Evolutionary conservation across 2,113 vertebrate genomes (phyloP).

Genomic region (Hippocampus mohnikei): DNA sequence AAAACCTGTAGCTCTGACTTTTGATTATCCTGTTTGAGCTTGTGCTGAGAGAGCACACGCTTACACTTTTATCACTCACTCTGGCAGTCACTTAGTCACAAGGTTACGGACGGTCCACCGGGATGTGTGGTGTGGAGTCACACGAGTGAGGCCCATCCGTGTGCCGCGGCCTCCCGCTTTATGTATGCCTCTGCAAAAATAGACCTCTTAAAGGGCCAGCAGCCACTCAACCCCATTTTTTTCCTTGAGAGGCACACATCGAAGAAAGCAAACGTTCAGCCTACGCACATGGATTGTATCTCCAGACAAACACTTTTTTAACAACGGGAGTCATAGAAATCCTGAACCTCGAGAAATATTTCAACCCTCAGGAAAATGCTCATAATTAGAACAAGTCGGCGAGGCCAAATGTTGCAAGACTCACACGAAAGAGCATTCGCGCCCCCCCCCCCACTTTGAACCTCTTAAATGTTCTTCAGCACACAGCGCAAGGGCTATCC

Average conservation of each 20-base stretch:
- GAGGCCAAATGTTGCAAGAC: slow-evolving; percentile 46
- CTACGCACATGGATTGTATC: not conserved
- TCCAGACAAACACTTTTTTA: not conserved
- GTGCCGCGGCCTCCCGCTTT: slow-evolving; percentile 48
- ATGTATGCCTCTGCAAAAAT: slow-evolving; percentile 74
- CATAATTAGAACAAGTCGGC: slow-evolving; percentile 52
- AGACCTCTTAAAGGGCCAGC: slow-evolving; percentile 75
- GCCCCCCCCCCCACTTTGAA: slow-evolving; percentile 15
- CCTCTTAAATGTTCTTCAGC: slow-evolving; percentile 39
- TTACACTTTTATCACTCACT: slow-evolving; percentile 17
- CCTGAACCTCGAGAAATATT: slow-evolving; percentile 15
- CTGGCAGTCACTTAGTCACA: slow-evolving; percentile 20
- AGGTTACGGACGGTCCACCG: slow-evolving; percentile 29
- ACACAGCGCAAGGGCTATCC: slow-evolving; percentile 46
- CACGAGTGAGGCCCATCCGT: slow-evolving; percentile 52
- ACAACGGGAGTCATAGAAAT: not conserved
- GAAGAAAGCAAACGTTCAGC: slow-evolving; percentile 42
- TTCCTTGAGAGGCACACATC: slow-evolving; percentile 45
- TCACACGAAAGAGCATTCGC: not conserved
- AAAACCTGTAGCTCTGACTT: slow-evolving; percentile 33
- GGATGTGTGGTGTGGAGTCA: slow-evolving; percentile 59
- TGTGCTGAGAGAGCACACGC: slow-evolving; percentile 4
- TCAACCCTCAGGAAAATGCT: slow-evolving; percentile 1
- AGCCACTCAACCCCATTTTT: slow-evolving; percentile 58
- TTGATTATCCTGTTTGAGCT: slow-evolving; percentile 20